Percentiles rank a stretch among this genome's conserved stretches.
Evolutionary conservation across 2,888 invertebrate genomes (phyloP).

Genomic region (Acrocyrtus sp.): DNA sequence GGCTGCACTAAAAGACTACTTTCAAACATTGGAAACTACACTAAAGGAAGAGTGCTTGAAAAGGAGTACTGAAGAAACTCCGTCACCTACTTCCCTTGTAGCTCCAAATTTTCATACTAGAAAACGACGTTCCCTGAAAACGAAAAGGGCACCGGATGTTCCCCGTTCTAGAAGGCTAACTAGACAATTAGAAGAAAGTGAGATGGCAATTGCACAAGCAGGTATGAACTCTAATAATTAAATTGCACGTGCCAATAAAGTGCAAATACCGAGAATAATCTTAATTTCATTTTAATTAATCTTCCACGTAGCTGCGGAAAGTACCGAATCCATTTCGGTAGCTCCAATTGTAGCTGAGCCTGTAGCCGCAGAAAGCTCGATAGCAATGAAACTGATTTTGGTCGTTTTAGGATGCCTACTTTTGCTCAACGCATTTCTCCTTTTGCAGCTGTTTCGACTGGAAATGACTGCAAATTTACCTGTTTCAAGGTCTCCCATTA

Average conservation of each 20-base stretch:
- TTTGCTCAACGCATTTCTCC: constrained; percentile 80
- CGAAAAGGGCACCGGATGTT: constrained; percentile 54
- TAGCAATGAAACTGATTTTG: constrained; percentile 67
- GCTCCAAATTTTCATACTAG: constrained; percentile 15
- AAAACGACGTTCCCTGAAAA: constrained; percentile 47
- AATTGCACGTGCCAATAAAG: not conserved
- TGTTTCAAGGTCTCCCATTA: constrained; percentile 60
- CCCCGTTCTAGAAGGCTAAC: constrained; percentile 23
- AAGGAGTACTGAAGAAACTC: too few species aligned
- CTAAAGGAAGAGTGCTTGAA: not conserved
- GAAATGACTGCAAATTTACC: constrained; percentile 74
- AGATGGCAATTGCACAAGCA: constrained; percentile 15
- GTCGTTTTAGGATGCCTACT: constrained; percentile 74
- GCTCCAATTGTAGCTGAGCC: constrained; percentile 8
- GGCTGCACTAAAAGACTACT: not conserved
- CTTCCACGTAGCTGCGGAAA: not conserved
- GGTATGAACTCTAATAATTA: not conserved
- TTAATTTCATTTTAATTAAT: constrained; percentile 2
- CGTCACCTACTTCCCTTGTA: constrained; percentile 58
- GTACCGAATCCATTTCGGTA: not conserved
- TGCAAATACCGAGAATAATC: too few species aligned
- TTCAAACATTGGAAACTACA: not conserved
- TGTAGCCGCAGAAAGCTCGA: constrained; percentile 44
- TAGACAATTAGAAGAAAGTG: constrained; percentile 19
- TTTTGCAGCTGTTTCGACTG: constrained; percentile 76